Evolutionary conservation across 2,113 vertebrate genomes (phyloP).

Genomic region (Ophthalmolycus amberensis): DNA sequence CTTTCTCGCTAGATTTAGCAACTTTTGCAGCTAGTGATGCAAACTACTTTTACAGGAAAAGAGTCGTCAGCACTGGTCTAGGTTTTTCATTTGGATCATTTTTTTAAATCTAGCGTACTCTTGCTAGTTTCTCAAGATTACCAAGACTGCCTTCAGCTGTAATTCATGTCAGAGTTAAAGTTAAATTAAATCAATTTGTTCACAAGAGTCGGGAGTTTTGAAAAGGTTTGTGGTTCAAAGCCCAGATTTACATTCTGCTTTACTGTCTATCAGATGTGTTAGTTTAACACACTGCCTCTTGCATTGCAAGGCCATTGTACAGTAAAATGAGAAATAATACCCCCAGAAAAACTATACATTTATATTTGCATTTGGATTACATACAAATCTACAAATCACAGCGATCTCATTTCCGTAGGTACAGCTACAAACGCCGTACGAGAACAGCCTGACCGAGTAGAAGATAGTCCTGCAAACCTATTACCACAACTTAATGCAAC

Average conservation of each 20-base stretch:
- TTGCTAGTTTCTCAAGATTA: no score
- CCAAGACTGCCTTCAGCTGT: no score
- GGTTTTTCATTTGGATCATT: no score
- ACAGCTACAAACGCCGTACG: no score
- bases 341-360: not conserved
- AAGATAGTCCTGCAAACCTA: not conserved
- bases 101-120: no score
- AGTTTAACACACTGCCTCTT: no score
- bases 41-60: no score
- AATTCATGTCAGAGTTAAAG: not conserved
- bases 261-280: not conserved
- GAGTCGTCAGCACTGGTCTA: no score
- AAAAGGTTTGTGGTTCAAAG: constrained; percentile 26
- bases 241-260: constrained; percentile 5
- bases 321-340: not conserved
- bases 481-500: not conserved
- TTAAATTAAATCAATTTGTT: constrained; percentile 3
- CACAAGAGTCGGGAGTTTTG: not conserved
- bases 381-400: no score
- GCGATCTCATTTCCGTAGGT: no score
- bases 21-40: no score
- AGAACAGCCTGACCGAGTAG: not conserved
- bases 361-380: not conserved
- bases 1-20: no score
- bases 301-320: not conserved